Percentiles rank a stretch among this genome's conserved stretches.
Conservation (phyloP, 2,797 vertebrate species). For the Acipenser ruthenus region DNA sequence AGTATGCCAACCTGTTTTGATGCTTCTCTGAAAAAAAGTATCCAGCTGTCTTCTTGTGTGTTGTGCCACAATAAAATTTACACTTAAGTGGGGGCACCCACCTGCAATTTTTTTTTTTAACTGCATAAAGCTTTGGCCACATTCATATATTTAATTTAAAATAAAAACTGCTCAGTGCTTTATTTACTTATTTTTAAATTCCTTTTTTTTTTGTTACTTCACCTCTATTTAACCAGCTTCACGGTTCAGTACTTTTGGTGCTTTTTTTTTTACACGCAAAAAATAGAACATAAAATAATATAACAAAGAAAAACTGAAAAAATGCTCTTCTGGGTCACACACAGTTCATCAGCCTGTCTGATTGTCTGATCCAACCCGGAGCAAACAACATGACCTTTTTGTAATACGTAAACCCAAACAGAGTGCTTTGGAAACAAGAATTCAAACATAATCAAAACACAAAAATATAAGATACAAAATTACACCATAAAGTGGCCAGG, state of each 20-base stretch:
- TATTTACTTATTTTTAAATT: conserved; percentile 23
- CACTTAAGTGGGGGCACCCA: conserved; percentile 56
- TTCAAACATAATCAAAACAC: conserved; percentile 48
- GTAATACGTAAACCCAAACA: conserved; percentile 44
- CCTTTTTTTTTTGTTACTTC: conserved; percentile 42
- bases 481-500: conserved; percentile 71
- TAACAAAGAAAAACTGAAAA: conserved; percentile 41
- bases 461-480: conserved; percentile 55
- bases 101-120: conserved; percentile 57
- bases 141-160: conserved; percentile 77
- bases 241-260: conserved; percentile 64
- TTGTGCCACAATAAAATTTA: conserved; percentile 70
- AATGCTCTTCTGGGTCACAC: conserved; percentile 54
- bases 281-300: conserved; percentile 32
- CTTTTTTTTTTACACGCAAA: conserved; percentile 31
- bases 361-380: conserved; percentile 31
- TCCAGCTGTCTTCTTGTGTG: conserved; percentile 47
- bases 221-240: conserved; percentile 46
- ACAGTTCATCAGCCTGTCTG: conserved; percentile 52
- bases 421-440: conserved; percentile 51
- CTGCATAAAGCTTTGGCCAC: conserved; percentile 90
- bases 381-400: conserved; percentile 41
- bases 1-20: conserved; percentile 71
- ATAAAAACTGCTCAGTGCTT: conserved; percentile 79
- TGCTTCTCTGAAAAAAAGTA: conserved; percentile 39